Base-by-base conservation (phyloP, 2,888 invertebrate genomes). In the Eristalis tenax region DNA sequence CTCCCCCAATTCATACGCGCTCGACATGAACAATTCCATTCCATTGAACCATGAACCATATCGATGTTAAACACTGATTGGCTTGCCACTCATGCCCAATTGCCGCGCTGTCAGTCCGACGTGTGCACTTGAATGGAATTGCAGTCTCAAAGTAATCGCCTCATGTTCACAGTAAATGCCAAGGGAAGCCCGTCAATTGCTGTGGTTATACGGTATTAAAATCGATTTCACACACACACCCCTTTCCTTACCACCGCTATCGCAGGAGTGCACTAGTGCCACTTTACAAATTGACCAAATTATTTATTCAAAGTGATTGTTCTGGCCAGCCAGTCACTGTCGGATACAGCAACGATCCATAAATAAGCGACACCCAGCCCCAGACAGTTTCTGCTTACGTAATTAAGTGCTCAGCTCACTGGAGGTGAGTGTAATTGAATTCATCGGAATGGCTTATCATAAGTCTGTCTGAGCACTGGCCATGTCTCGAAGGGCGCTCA, bases 291-390 rank as follows among this genome's bases (percentile, higher is more conserved):
- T 85, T 81, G 81, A 85, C 76, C 68, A 59, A 81, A 85, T 85
- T 73, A 85, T 85, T 85, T 85, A 85, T 85, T 85, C 85, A 85
- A 81, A 77, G 81, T 77, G 68, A 81, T 77, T 77, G 75, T 65
- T 65, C 35, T 59, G 43, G 59, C 63, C 28, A 56, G 57, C 68
- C 81, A 73, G 81, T 85, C 77, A 56, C 18, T 81, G 63, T 73
- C 85, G 77, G 68, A 64, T 50, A 35, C 70, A 68, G 57, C 38
- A 64, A 22, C 50, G 59, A 71, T 75, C 73, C 70, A 59, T 83
- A 43, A 68, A 74, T 73, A 80, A 84, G 70, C 61, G 38, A 18
- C 65, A 32, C 74, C 64, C 43, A 11, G 4, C 8, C 32, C 18
- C 32, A 35, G 8, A 56, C 50, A 28, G 63, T 6, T 32, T 65